Conservation (phyloP, 2,888 invertebrate species). For the Prosopocoilus inquinatus region DNA sequence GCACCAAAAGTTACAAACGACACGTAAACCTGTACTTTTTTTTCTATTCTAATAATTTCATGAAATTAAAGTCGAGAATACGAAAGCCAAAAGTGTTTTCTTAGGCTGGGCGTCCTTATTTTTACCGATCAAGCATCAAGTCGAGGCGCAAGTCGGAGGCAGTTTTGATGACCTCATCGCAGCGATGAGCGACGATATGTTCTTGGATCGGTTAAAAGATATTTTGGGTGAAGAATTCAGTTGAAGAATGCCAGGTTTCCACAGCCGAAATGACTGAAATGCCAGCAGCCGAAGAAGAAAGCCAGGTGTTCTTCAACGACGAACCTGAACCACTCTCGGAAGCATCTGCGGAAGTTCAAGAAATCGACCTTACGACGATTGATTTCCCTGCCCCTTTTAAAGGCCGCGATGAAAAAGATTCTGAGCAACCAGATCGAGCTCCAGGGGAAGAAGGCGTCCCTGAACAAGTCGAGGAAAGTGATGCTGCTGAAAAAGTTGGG, state of each 20-base stretch:
- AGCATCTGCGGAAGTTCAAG: conserved; percentile 34
- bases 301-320: conserved; percentile 46
- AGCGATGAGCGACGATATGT: not conserved
- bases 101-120: too few species aligned
- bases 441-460: conserved; percentile 30
- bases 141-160: conserved; percentile 37
- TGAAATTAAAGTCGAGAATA: too few species aligned
- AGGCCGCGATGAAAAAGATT: not conserved
- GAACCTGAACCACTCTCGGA: conserved; percentile 15
- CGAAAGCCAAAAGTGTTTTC: too few species aligned
- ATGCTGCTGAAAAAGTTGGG: too few species aligned
- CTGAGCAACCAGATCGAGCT: conserved; percentile 3
- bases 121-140: conserved; percentile 38
- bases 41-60: too few species aligned
- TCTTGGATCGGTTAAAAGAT: conserved; percentile 8
- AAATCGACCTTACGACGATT: conserved; percentile 38
- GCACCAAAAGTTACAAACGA: too few species aligned
- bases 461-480: conserved; percentile 35
- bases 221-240: conserved; percentile 28
- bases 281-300: conserved; percentile 42
- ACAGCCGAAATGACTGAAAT: conserved; percentile 37
- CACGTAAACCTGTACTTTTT: too few species aligned
- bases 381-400: conserved; percentile 3
- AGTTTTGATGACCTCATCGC: conserved; percentile 35
- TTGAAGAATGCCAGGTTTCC: conserved; percentile 43